Conservation (phyloP, 2,113 vertebrate species). For the Odocoileus hemionus region DNA sequence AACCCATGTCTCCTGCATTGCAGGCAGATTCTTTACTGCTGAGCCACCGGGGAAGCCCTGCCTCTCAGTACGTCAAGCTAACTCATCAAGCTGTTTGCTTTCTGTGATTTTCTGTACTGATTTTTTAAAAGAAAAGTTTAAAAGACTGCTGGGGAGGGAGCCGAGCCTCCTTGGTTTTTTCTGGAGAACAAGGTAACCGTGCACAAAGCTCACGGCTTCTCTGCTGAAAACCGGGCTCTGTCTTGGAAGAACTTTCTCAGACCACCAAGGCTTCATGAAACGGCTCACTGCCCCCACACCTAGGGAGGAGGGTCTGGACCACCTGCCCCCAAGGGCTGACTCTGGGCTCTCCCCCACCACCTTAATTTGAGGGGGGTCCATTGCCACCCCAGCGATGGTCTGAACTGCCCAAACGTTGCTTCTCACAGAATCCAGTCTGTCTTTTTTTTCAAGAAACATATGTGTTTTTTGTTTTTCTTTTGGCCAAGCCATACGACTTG, state of each 20-base stretch:
- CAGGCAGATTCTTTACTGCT: not conserved
- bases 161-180: not conserved
- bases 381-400: not conserved
- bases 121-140: not conserved
- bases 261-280: not conserved
- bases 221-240: not conserved
- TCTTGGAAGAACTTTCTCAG: not conserved
- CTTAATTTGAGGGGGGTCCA: not conserved
- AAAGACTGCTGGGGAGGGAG: too few species aligned
- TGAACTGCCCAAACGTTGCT: not conserved
- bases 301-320: too few species aligned
- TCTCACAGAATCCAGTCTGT: not conserved
- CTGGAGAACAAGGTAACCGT: not conserved
- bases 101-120: too few species aligned
- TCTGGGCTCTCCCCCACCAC: not conserved
- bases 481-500: not conserved
- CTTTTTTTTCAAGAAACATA: not conserved
- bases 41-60: not conserved
- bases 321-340: not conserved
- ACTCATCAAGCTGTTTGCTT: not conserved
- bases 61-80: not conserved
- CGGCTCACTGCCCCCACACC: fast-evolving
- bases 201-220: not conserved
- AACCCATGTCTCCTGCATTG: not conserved
- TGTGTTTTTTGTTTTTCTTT: not conserved